Conservation (phyloP, 2,797 vertebrate species). For the Pangasius sanitwongsei region DNA sequence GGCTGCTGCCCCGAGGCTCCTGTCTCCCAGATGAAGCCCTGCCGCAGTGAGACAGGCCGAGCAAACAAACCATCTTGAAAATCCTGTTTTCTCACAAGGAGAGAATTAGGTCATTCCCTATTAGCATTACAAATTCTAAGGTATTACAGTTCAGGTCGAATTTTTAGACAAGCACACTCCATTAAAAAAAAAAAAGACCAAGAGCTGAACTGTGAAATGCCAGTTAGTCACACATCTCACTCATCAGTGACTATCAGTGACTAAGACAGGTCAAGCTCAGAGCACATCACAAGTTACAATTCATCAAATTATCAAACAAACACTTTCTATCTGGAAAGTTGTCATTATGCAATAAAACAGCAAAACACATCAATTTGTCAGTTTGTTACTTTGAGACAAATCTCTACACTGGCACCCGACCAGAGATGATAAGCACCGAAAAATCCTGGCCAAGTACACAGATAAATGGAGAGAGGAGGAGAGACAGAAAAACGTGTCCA, state of each 20-base stretch:
- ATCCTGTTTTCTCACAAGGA: constrained; percentile 4
- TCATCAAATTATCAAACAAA: neutral
- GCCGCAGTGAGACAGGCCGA: neutral
- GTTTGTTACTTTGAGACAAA: neutral
- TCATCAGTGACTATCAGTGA: neutral
- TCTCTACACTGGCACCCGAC: neutral
- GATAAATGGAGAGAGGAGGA: neutral
- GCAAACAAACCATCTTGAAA: constrained; percentile 11
- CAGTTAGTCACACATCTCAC: neutral
- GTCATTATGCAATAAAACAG: neutral
- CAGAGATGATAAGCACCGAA: neutral
- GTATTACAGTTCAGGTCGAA: constrained; percentile 1
- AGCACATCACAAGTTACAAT: neutral
- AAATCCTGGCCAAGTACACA: neutral
- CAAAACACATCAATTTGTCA: neutral
- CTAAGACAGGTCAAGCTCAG: neutral
- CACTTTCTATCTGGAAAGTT: neutral
- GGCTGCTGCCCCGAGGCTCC: neutral
- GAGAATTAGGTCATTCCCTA: neutral
- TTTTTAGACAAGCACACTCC: neutral
- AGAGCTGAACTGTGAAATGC: neutral
- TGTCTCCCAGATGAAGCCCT: neutral
- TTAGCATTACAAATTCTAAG: neutral
- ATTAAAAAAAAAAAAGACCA: neutral
- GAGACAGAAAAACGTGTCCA: neutral